Evolutionary conservation across 1,140 invertebrate species (phyloP).

Genomic region (Rhyzopertha dominica): DNA sequence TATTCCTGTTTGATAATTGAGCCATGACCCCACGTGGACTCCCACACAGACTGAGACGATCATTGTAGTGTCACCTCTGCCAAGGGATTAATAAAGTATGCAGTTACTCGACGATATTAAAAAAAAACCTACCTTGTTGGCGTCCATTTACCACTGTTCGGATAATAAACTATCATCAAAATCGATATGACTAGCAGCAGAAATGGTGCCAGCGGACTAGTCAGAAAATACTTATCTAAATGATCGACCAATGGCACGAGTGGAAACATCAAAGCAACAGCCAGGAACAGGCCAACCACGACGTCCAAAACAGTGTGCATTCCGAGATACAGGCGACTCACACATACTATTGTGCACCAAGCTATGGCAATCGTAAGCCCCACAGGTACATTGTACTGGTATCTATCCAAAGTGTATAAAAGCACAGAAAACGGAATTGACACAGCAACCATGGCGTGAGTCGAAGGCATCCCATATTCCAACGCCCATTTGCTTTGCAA

Average conservation of each 20-base stretch:
- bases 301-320: constrained; percentile 89
- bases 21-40: constrained; percentile 73
- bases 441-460: constrained; percentile 86
- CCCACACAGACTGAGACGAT: constrained; percentile 78
- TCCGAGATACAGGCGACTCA: constrained; percentile 83
- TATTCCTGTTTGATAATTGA: constrained; percentile 72
- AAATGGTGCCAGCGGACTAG: constrained; percentile 60
- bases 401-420: constrained; percentile 73
- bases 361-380: constrained; percentile 52
- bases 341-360: constrained; percentile 74
- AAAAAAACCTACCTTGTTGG: constrained; percentile 62
- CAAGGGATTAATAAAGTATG: constrained; percentile 37
- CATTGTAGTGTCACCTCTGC: constrained; percentile 80
- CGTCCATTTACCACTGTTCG: constrained; percentile 72
- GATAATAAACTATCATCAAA: constrained; percentile 64
- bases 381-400: constrained; percentile 63
- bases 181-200: constrained; percentile 60
- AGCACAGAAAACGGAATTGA: constrained; percentile 81
- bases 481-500: constrained; percentile 81
- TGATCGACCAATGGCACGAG: constrained; percentile 69
- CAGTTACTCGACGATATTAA: not conserved
- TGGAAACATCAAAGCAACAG: constrained; percentile 61
- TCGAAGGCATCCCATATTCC: constrained; percentile 92
- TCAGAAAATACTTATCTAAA: constrained; percentile 68
- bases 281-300: constrained; percentile 64